Evolutionary conservation across 2,797 vertebrate genomes (phyloP), one percentile per base, ranked within the genome.

Genomic region (Orestias chungarensis): DNA sequence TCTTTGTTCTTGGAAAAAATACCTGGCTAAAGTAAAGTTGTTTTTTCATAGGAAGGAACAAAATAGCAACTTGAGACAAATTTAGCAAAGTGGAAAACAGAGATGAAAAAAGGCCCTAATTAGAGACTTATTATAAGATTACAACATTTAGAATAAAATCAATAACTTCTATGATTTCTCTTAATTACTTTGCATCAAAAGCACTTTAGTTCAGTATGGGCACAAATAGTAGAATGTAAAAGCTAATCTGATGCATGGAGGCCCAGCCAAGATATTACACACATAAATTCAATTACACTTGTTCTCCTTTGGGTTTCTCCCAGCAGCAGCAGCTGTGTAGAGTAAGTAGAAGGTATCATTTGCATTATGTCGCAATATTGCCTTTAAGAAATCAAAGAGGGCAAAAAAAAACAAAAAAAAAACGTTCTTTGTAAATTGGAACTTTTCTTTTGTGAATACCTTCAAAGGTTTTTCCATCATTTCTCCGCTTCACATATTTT

Each of bases 71-170:
- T n/a, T n/a, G n/a, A n/a, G n/a, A n/a, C n/a, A n/a, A n/a, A n/a
- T n/a, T n/a, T n/a, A n/a, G n/a, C n/a, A n/a, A n/a, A n/a, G n/a
- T n/a, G n/a, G n/a, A n/a, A n/a, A n/a, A n/a, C n/a, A 5, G 75
- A 50, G 73, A 67, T 79, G 64, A 72, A n/a, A 88, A 81, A 78
- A 79, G 70, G 59, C 67, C 47, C 67, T 81, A 86, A 87, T 82
- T 87, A 61, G 50, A 74, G 68, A 27, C 65, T 61, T 78, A 57
- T 77, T 65, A 77, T 73, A 59, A 82, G 77, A 89, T 79, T 76
- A 85, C 76, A 89, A 64, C 73, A 40, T 81, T 76, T 61, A 72
- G 69, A 73, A 76, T 80, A 67, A 78, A 80, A 71, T 66, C 55
- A 10, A 57, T 35, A 14, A 62, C 59, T 49, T 82, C 82, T 73